Conservation (phyloP, 2,797 vertebrate species). For the Salmo trutta region DNA sequence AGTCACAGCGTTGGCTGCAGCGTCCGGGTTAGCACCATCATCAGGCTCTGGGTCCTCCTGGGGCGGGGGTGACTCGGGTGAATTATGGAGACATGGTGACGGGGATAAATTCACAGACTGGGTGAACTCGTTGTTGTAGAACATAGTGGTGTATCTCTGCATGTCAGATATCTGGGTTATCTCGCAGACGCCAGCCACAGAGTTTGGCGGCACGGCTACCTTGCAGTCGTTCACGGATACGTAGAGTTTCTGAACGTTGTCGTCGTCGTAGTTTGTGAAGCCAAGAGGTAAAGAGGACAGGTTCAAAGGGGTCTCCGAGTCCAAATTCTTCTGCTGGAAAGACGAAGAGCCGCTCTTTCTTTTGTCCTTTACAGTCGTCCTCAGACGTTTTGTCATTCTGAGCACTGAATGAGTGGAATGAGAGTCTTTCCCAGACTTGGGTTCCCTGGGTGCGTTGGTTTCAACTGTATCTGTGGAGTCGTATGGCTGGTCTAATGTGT, state of each 20-base stretch:
- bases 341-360: conserved; percentile 49
- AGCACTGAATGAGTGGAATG: conserved; percentile 58
- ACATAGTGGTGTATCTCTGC: conserved; percentile 70
- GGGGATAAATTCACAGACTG: conserved; percentile 34
- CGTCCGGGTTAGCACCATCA: conserved; percentile 11
- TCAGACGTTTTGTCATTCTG: conserved; percentile 61
- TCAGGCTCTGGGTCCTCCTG: conserved; percentile 7
- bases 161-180: conserved; percentile 66
- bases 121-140: conserved; percentile 50
- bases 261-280: conserved; percentile 28
- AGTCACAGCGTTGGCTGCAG: conserved; percentile 61
- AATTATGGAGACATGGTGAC: conserved; percentile 34
- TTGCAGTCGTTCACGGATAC: conserved; percentile 59
- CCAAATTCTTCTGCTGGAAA: conserved; percentile 51
- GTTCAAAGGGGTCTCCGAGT: conserved; percentile 38
- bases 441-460: conserved; percentile 35
- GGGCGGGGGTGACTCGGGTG: too few relatives aligned
- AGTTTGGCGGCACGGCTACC: conserved; percentile 66
- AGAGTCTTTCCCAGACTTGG: conserved; percentile 53
- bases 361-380: conserved; percentile 40
- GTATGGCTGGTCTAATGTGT: conserved; percentile 70
- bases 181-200: conserved; percentile 63
- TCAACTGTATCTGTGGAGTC: conserved; percentile 55
- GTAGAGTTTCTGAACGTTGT: conserved; percentile 61
- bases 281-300: conserved; percentile 42